phyloP scores from a whole-genome alignment of 1,140 invertebrate genomes.

The Philaenus spumarius region DNA sequence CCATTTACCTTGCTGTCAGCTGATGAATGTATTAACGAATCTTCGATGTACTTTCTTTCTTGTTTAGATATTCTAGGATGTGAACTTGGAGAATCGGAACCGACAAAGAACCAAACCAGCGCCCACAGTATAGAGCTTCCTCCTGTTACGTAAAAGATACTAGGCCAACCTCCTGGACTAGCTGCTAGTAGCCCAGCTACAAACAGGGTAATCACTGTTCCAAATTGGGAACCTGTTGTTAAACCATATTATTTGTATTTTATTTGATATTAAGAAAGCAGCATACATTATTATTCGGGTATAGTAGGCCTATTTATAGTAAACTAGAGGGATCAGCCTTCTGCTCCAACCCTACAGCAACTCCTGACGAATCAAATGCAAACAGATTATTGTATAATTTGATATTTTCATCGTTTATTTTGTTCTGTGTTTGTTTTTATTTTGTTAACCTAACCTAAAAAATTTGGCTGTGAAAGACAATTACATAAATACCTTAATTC shows the following conservation, averaged over 20 bases:
- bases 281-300: too few relatives aligned
- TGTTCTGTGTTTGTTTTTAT: too few relatives aligned
- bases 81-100: constrained; percentile 55
- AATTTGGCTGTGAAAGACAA: too few relatives aligned
- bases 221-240: constrained; percentile 21
- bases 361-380: too few relatives aligned
- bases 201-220: constrained; percentile 54
- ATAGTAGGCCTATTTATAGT: too few relatives aligned
- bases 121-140: constrained; percentile 51
- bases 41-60: constrained; percentile 42
- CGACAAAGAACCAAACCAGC: constrained; percentile 52
- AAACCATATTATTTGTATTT: neutral
- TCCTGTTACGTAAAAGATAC: constrained; percentile 72
- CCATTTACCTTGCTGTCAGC: constrained; percentile 21
- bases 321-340: too few relatives aligned
- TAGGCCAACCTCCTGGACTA: constrained; percentile 62
- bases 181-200: constrained; percentile 54
- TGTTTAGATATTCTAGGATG: constrained; percentile 48
- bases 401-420: too few relatives aligned
- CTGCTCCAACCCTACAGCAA: too few relatives aligned
- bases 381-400: too few relatives aligned
- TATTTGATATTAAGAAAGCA: too few relatives aligned
- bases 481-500: too few relatives aligned
- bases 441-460: too few relatives aligned
- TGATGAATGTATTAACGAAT: constrained; percentile 19